A percentile compares a stretch with the other conserved stretches of the same genome.
These are phyloP conservation scores for Dermolepida albohirtum DNA, from an alignment of 2,888 invertebrate genomes.

Conservation along the genomic window DNA sequence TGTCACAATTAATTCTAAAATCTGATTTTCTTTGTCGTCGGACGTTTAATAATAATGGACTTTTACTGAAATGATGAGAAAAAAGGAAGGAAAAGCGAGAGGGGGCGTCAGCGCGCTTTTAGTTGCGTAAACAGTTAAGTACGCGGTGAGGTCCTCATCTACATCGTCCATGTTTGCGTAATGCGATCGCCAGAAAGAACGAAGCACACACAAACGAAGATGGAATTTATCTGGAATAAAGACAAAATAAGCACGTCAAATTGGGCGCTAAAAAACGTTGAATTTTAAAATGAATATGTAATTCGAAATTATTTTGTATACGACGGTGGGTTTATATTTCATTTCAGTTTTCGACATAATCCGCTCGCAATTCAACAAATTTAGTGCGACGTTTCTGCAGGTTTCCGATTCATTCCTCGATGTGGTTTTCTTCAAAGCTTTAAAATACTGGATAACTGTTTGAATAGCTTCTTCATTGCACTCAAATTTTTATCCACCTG, in stretches of 20 bases:
- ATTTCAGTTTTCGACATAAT: too few species aligned
- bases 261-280: not conserved
- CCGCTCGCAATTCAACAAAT: too few species aligned
- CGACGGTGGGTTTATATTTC: too few species aligned
- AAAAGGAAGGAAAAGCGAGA: not conserved
- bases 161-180: not conserved
- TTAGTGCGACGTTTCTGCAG: too few species aligned
- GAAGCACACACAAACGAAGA: constrained; percentile 7
- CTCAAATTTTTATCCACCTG: too few species aligned
- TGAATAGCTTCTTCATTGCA: too few species aligned
- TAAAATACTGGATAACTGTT: too few species aligned
- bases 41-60: not conserved
- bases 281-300: not conserved
- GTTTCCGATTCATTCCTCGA: too few species aligned
- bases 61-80: not conserved
- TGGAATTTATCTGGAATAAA: not conserved
- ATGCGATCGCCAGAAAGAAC: not conserved
- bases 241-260: constrained; percentile 2
- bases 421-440: too few species aligned
- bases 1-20: constrained; percentile 5
- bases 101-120: not conserved
- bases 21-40: not conserved
- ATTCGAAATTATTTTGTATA: too few species aligned
- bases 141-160: not conserved
- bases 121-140: constrained; percentile 10